phyloP scores from a whole-genome alignment of 2,113 vertebrate genomes.

The Tetraodon nigroviridis region DNA sequence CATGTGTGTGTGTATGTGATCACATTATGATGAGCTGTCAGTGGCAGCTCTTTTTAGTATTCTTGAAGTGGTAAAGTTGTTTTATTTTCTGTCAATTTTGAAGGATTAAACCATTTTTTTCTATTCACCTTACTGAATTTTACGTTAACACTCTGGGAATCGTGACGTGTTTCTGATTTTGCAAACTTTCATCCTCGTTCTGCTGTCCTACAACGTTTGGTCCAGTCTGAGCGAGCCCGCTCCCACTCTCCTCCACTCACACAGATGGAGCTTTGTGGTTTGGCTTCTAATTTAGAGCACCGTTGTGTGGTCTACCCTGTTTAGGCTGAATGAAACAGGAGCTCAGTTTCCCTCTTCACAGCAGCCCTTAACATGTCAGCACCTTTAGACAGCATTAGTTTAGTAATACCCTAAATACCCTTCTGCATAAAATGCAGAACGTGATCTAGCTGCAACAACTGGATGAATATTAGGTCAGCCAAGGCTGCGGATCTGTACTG shows the following conservation, averaged over 20 bases:
- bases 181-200: conserved; percentile 17
- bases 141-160: conserved; percentile 17
- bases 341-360: conserved; percentile 37
- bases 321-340: conserved; percentile 40
- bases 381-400: conserved; percentile 34
- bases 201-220: conserved; percentile 23
- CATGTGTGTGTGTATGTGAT: no score
- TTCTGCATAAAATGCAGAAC: conserved; percentile 6
- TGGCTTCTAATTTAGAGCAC: conserved; percentile 54
- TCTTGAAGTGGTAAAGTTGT: background rate
- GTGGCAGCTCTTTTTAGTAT: no score
- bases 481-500: conserved; percentile 9
- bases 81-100: no score
- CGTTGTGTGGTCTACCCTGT: conserved; percentile 56
- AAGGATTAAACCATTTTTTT: background rate
- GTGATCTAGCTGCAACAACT: background rate
- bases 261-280: conserved; percentile 49
- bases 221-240: conserved; percentile 5
- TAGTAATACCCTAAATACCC: conserved; percentile 19
- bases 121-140: conserved; percentile 3
- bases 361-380: conserved; percentile 54
- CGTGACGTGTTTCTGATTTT: conserved; percentile 14
- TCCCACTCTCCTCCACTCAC: conserved; percentile 25
- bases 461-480: background rate
- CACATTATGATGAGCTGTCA: no score